Evolutionary conservation across 35 echinoderm and acorn worm species (phyloP), one percentile per base, ranked within the genome.

Genomic region (Stichopus chloronotus): DNA sequence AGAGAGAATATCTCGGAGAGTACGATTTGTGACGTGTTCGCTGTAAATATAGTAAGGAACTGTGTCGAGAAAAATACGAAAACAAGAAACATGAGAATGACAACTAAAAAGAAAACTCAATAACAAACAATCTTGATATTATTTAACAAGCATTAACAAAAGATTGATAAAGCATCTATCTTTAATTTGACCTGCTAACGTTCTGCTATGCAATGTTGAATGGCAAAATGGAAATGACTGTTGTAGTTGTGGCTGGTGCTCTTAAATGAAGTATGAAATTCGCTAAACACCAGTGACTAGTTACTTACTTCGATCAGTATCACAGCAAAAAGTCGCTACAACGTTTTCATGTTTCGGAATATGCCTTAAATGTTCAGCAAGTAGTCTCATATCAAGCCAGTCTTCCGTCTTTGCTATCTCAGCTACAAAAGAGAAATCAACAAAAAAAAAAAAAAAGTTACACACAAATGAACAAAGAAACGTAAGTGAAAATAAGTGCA

Each of bases 31-130:
- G 69, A 74, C 19, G 17, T 74, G 19, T 74, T 74, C 69, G 17
- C 17, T 74, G 6, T 74, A 74, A 74, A 74, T 74, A 20, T 74
- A 74, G 17, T 74, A 74, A 74, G 69, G 69, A n/a, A 74, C 69
- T 74, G 69, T 74, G 17, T 74, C 22, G 19, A 20, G 17, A 74
- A 7, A 74, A 20, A 74, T 20, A 74, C 4, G 19, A 16, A 7
- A 74, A 74, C 11, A 74, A 20, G 69, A 11, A 43, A 43, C 30
- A 65, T 65, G 9, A 65, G 11, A 65, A 65, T 6, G 61, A 65
- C 61, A 43, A 43, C 30, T 43, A 43, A 43, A 43, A 43, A 3
- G 30, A 43, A 43, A 43, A 43, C 30, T 43, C 0, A 43, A 1
- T 3, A 43, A 43, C 30, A n/a, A n/a, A 43, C 30, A 43, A 43